Percentiles rank a stretch among this genome's conserved stretches.
Conservation (phyloP, 2,113 vertebrate genomes). For the Psettodes erumei region DNA sequence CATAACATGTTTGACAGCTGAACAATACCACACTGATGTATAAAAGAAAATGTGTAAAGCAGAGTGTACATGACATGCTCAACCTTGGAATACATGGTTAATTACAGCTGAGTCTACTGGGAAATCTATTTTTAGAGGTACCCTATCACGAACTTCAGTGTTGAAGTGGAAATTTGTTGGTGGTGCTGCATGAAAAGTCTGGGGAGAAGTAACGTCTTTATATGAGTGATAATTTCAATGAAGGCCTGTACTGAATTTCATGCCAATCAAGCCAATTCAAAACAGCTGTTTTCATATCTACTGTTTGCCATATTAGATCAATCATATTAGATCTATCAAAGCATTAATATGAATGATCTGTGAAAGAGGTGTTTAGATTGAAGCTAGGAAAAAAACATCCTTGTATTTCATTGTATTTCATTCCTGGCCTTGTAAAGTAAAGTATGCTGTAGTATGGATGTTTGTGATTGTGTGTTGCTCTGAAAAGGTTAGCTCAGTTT, state of each 20-base stretch:
- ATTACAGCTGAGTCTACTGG: not conserved
- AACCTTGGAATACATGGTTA: not conserved
- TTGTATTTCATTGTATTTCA: conserved; percentile 40
- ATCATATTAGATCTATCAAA: too few relatives aligned
- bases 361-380: conserved; percentile 33
- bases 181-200: not conserved
- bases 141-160: not conserved
- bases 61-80: too few relatives aligned
- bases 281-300: not conserved
- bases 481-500: conserved; percentile 36
- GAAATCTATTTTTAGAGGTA: not conserved
- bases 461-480: conserved; percentile 28
- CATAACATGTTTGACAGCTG: not conserved
- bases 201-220: not conserved
- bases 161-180: not conserved
- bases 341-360: conserved; percentile 25
- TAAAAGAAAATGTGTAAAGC: not conserved
- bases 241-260: not conserved
- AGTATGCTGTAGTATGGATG: conserved; percentile 47
- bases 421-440: conserved; percentile 67
- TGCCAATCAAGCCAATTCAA: too few relatives aligned
- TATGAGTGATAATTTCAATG: too few relatives aligned
- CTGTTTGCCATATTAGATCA: not conserved
- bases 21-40: not conserved
- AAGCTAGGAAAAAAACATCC: conserved; percentile 32